A percentile compares a stretch with the other conserved stretches of the same genome.
Evolutionary conservation across 2,888 invertebrate species (phyloP).

Genomic region (Scelioninae gen. 1): DNA sequence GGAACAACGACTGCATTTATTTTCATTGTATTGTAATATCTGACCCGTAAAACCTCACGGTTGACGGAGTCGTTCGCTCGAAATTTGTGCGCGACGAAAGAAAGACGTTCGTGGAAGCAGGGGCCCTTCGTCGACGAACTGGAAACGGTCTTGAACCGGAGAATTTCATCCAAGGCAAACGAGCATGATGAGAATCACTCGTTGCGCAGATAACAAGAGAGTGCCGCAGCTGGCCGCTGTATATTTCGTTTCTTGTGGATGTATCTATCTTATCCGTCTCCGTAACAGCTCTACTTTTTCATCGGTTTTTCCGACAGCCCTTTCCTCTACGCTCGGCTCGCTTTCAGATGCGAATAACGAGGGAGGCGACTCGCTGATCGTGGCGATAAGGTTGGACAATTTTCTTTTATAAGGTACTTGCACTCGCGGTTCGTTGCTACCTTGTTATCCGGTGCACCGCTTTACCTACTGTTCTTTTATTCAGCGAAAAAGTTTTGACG

Average conservation of each 20-base stretch:
- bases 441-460: slow-evolving; percentile 78
- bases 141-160: slow-evolving; percentile 55
- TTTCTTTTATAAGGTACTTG: slow-evolving; percentile 79
- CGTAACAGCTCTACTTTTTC: slow-evolving; percentile 62
- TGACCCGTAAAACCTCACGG: slow-evolving; percentile 57
- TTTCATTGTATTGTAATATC: slow-evolving; percentile 55
- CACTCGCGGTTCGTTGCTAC: slow-evolving; percentile 78
- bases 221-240: slow-evolving; percentile 56
- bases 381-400: slow-evolving; percentile 76
- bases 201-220: slow-evolving; percentile 72
- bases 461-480: slow-evolving; percentile 46
- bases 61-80: slow-evolving; percentile 33
- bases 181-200: slow-evolving; percentile 68
- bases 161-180: slow-evolving; percentile 67
- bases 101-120: slow-evolving; percentile 19
- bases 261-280: slow-evolving; percentile 62
- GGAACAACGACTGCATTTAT: slow-evolving; percentile 44
- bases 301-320: slow-evolving; percentile 58
- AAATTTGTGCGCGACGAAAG: slow-evolving; percentile 47
- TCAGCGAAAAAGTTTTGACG: slow-evolving; percentile 44
- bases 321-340: slow-evolving; percentile 49
- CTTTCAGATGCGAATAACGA: slow-evolving; percentile 76
- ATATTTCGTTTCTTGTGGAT: slow-evolving; percentile 63
- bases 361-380: slow-evolving; percentile 69
- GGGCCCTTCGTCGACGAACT: slow-evolving; percentile 31